Base-by-base conservation (phyloP, 2,797 vertebrate genomes). In the Odontamblyopus rebecca region DNA sequence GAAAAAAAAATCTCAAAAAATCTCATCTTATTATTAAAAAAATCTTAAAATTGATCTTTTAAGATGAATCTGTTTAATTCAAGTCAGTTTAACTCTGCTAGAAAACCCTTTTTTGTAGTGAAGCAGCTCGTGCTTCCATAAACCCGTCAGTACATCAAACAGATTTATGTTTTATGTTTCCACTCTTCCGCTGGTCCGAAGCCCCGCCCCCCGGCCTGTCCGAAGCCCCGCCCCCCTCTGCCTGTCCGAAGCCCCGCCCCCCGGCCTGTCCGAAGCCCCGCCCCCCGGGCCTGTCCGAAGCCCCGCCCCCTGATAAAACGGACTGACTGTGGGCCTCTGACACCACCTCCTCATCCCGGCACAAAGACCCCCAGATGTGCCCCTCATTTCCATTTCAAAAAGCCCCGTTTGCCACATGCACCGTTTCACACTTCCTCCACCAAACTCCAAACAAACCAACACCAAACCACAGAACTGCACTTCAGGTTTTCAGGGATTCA, bases 321-420 rank as follows among this genome's bases (percentile, higher is more conserved):
- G 69, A 84, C 85, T 87, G 79, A 89, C 86, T 79, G 76, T 87
- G 89, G 89, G 89, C 89, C 89, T 90, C 89, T 85, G 86, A 88
- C 85, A 89, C 86, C 86, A 85, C 85, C 74, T 78, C 77, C 83
- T 84, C 76, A 7, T 69, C 82, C 73, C 67, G n/a, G 87, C 86
- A 89, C 79, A 89, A 90, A 91, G 89, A 91, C 89, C 90, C 89
- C 90, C 90, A 92, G 89, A 91, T 92, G 91, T 85, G 78, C 89
- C 89, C 83, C 85, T 86, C 29, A 92, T 92, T 92, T 91, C 85
- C 90, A 92, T 91, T 92, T 91, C 72, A 90, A 91, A 91, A 85
- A 87, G 85, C 85, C 83, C 82, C 82, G 87, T 86, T 85, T 83
- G 84, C 88, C 85, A 71, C 60, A 71, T 74, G 68, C 79, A 86